phyloP scores from a whole-genome alignment of 2,797 vertebrate genomes.

The Aselliscus stoliczkanus region DNA sequence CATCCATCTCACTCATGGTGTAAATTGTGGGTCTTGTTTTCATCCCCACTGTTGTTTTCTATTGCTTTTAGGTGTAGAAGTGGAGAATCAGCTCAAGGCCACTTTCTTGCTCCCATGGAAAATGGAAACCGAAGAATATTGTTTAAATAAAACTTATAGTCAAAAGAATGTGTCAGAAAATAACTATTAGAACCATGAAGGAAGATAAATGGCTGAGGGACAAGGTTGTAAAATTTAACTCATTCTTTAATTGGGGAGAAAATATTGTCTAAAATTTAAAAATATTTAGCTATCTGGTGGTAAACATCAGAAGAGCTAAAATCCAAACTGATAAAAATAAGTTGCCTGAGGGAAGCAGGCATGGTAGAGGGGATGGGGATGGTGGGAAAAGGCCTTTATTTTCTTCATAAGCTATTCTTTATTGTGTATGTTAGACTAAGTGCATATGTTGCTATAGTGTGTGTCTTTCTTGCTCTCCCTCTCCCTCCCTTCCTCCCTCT shows the following conservation, averaged over 20 bases:
- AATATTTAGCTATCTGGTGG: neutral
- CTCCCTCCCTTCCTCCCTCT: neutral
- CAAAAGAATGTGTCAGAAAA: neutral
- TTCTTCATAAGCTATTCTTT: neutral
- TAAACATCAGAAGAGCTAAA: neutral
- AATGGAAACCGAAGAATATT: neutral
- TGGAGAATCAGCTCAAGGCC: neutral
- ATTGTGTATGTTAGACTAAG: neutral
- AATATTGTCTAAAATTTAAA: neutral
- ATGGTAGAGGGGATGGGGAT: neutral
- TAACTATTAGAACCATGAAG: neutral
- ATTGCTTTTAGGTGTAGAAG: neutral
- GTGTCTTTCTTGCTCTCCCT: neutral
- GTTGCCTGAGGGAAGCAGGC: neutral
- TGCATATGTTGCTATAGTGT: neutral
- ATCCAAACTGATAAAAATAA: neutral
- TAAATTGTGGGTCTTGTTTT: neutral
- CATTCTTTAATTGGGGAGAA: neutral
- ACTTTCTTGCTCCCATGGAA: neutral
- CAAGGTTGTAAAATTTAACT: neutral
- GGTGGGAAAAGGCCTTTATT: neutral
- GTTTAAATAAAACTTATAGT: neutral
- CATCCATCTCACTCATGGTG: neutral
- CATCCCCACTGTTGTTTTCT: neutral
- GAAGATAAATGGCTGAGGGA: neutral